Conservation (phyloP, 2,797 vertebrate species). For the Dicrostonyx torquatus region DNA sequence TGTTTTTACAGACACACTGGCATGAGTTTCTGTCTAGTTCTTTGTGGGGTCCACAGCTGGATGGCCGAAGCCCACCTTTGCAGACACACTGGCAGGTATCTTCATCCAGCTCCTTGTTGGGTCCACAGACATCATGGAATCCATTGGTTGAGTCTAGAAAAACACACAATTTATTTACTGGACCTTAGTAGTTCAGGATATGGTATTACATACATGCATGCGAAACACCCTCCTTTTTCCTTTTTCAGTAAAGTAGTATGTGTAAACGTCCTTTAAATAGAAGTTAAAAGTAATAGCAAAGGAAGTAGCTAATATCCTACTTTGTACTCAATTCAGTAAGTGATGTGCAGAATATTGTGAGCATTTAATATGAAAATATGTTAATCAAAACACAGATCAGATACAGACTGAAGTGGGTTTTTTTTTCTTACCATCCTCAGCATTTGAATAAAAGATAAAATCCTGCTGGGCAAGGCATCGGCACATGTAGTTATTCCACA, state of each 20-base stretch:
- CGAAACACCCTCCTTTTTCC: not conserved
- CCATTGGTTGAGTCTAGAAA: slow-evolving; percentile 86
- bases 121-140: slow-evolving; percentile 91
- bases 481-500: slow-evolving; percentile 91
- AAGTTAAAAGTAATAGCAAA: not conserved
- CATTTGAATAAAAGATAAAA: slow-evolving; percentile 85
- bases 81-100: slow-evolving; percentile 96
- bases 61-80: slow-evolving; percentile 84
- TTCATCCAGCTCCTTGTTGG: slow-evolving; percentile 93
- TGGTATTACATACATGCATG: not conserved
- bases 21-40: slow-evolving; percentile 92
- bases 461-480: slow-evolving; percentile 89
- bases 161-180: slow-evolving; percentile 26
- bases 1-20: slow-evolving; percentile 93
- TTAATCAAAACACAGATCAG: slow-evolving; percentile 5
- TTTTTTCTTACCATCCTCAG: slow-evolving; percentile 86
- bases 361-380: slow-evolving; percentile 33
- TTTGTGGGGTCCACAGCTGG: slow-evolving; percentile 91
- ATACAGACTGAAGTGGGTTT: slow-evolving; percentile 42
- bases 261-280: not conserved
- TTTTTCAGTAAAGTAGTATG: not conserved
- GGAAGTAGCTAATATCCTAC: not conserved
- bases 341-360: not conserved
- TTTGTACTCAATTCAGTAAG: not conserved
- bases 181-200: not conserved